Base-by-base conservation (phyloP, 2,797 vertebrate genomes). In the Hypotaenidia okinawae region DNA sequence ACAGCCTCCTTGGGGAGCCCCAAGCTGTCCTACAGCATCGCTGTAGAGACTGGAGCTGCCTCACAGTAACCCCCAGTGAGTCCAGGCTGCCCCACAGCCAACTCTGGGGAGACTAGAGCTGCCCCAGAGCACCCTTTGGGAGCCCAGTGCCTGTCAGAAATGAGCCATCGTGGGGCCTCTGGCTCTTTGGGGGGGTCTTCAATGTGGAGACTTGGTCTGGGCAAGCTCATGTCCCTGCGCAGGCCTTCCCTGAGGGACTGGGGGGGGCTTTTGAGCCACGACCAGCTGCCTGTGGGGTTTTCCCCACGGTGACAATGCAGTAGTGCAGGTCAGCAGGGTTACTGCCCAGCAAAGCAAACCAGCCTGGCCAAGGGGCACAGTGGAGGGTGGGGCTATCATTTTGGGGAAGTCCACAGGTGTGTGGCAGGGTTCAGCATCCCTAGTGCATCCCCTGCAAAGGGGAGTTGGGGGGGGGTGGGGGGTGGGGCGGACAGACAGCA, bases 241-340 rank as follows among this genome's bases (percentile, higher is more conserved):
- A 1, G 64, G 11, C n/a, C 28, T 30, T 32, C n/a, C 59, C 51
- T 1, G 1, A 11, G 18, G 13, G 8, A 6, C 41, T 21, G 28
- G 7, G 2, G 55, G 37, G 8, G 11, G 19, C 2, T 66, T 59
- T 52, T 2, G 41, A 47, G 27, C 17, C 5, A 1, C 90, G 4
- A 4, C 0, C 11, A 89, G 51, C 11, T 64, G 58, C 15, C 59
- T n/a, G 1, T 3, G 8, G 39, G 22, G 6, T 61, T 41, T 69
- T n/a, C 41, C 25, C 5, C 1, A 1, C 13, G 5, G n/a, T 1
- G 16, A 1, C 19, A 15, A 21, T 4, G 1, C 45, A 28, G 18
- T 32, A n/a, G 7, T 0, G 0, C 1, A 1, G 27, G 7, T 13
- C 30, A 4, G 1, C 0, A 0, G 45, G 43, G 16, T 17, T 51